These are phyloP conservation scores for Drosophila siamana DNA, from an alignment of 2,888 invertebrate species.

Conservation along the genomic window DNA sequence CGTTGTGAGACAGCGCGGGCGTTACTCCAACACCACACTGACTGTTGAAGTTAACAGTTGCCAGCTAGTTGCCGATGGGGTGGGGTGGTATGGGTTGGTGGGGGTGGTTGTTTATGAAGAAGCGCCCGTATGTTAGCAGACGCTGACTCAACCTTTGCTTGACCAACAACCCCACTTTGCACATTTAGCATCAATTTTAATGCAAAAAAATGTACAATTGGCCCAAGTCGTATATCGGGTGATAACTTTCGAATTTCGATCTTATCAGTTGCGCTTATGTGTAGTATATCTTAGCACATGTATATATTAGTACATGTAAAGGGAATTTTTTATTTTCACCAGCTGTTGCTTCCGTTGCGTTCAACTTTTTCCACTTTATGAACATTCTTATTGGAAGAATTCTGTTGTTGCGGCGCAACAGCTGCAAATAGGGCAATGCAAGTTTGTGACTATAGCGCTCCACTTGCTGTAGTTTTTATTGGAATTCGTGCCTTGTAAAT, in stretches of 20 bases:
- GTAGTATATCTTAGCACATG: background rate
- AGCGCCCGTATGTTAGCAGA: conserved; percentile 34
- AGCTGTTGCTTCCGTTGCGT: conserved; percentile 51
- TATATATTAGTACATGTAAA: background rate
- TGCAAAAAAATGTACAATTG: conserved; percentile 3
- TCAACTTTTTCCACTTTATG: background rate
- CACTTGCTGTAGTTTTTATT: background rate
- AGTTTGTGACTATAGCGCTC: background rate
- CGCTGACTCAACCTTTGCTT: conserved; percentile 53
- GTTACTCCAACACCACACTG: conserved; percentile 33
- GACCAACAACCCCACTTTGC: conserved; percentile 14
- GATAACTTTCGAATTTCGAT: background rate
- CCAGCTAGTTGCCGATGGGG: background rate
- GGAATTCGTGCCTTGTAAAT: no score
- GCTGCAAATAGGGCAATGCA: background rate
- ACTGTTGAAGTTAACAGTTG: conserved; percentile 52
- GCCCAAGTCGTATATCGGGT: conserved; percentile 10
- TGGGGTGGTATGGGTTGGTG: background rate
- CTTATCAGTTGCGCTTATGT: conserved; percentile 43
- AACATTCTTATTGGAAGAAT: background rate
- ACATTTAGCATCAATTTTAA: conserved; percentile 18
- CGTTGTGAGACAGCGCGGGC: conserved; percentile 27
- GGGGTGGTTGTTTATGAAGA: conserved; percentile 12
- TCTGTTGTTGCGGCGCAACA: no score
- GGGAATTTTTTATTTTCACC: conserved; percentile 33